Base-by-base conservation (phyloP, 2,888 invertebrate genomes). In the Lysandra bellargus region DNA sequence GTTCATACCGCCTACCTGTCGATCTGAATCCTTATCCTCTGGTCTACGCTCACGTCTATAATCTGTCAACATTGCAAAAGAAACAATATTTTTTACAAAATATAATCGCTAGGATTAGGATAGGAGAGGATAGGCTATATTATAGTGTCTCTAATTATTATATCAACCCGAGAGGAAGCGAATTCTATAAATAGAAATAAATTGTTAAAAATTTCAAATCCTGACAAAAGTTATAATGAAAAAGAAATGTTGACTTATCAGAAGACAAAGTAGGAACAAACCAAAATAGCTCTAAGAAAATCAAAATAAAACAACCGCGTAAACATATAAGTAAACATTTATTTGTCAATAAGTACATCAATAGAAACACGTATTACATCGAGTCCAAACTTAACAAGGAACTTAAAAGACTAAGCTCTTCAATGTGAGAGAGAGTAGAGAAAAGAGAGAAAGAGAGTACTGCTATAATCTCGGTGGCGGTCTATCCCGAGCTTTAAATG, bases 291-390 rank as follows among this genome's bases (percentile, higher is more conserved):
- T 9, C 23, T n/a, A 61, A 14, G 2, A 23, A 2, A n/a, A n/a
- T 9, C 44, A 44, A 30, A 64, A 64, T 14, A 69, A 69, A 33
- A 69, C 33, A 14, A 33, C 1, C 33, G 30, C 6, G 33, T 17
- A 33, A 69, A 69, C 69, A 37, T 69, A 69, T 37, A 37, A 23
- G 23, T 23, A 23, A 69, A 69, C 37, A 69, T 69, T 69, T 69
- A 69, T 37, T 69, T 30, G 33, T 69, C 69, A 69, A 69, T 64
- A 64, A 64, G 64, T 64, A 64, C 64, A 64, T 64, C 64, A 30
- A 64, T 64, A 64, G 64, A 64, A 30, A 64, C 64, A 64, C 64
- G 30, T 64, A 64, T 64, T 64, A 30, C 64, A 64, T 64, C 23
- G 23, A 64, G 30, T 30, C 12, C 30, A 64, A 64, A 30, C 64